These are phyloP conservation scores for Hesperia comma DNA, from an alignment of 2,888 invertebrate genomes.

Conservation along the genomic window DNA sequence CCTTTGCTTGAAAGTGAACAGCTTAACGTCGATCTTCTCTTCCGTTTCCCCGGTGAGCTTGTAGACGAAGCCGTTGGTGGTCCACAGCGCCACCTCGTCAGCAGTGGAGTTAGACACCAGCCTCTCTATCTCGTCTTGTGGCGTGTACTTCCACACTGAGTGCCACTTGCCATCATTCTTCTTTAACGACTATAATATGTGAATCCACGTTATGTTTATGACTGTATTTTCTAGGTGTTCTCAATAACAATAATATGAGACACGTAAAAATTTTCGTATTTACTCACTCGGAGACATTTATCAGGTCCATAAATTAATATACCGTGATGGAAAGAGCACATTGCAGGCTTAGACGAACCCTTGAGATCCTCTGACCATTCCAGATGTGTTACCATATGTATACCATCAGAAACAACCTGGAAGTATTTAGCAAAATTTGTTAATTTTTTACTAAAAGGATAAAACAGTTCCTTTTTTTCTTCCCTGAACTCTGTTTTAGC, in stretches of 20 bases:
- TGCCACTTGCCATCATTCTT: slow-evolving; percentile 67
- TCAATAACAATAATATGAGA: too few relatives aligned
- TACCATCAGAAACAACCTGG: slow-evolving; percentile 72
- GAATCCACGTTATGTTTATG: neutral
- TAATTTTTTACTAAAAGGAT: too few relatives aligned
- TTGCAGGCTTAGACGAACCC: slow-evolving; percentile 53
- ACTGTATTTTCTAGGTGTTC: too few relatives aligned
- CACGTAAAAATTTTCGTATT: neutral
- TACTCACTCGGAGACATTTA: slow-evolving; percentile 62
- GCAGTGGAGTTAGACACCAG: slow-evolving; percentile 61
- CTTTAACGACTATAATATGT: slow-evolving; percentile 63
- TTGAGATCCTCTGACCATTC: slow-evolving; percentile 66
- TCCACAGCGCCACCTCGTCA: slow-evolving; percentile 67
- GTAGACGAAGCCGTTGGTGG: slow-evolving; percentile 62
- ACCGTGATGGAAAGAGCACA: slow-evolving; percentile 68
- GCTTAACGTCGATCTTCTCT: slow-evolving; percentile 58
- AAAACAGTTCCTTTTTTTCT: too few relatives aligned
- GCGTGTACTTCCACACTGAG: slow-evolving; percentile 56
- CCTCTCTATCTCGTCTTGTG: slow-evolving; percentile 55
- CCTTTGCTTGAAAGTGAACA: slow-evolving; percentile 70
- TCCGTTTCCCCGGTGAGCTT: slow-evolving; percentile 63
- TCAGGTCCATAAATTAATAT: slow-evolving; percentile 74
- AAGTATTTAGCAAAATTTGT: slow-evolving; percentile 27
- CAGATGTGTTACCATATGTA: slow-evolving; percentile 63
- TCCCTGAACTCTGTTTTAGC: too few relatives aligned